Conservation (phyloP, 2,113 vertebrate species). For the Malaclemys terrapin region DNA sequence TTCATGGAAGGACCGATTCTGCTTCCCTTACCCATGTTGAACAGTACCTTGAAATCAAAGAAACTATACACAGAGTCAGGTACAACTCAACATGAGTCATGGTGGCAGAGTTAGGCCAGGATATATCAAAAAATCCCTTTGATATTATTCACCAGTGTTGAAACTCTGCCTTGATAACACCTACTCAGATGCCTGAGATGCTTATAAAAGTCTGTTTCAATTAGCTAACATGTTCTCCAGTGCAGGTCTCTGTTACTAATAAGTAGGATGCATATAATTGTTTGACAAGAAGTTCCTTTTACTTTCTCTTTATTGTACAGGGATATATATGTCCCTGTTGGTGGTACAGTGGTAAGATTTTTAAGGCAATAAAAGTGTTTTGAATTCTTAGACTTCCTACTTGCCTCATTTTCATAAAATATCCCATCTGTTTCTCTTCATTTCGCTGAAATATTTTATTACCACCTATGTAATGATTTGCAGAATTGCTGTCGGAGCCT, state of each 20-base stretch:
- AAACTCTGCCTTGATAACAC: conserved; percentile 81
- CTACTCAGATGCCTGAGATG: conserved; percentile 47
- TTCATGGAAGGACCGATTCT: background rate
- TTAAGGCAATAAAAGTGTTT: conserved; percentile 77
- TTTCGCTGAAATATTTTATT: conserved; percentile 26
- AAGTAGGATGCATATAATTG: conserved; percentile 83
- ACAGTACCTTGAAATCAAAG: background rate
- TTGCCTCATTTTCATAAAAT: conserved; percentile 52
- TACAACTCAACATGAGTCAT: too few species aligned
- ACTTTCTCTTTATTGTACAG: conserved; percentile 81
- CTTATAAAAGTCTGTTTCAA: conserved; percentile 78
- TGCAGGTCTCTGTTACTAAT: conserved; percentile 83
- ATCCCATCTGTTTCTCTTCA: conserved; percentile 44
- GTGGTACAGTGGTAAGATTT: conserved; percentile 77
- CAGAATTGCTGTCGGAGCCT: background rate
- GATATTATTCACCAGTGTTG: conserved; percentile 3
- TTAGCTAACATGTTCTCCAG: conserved; percentile 82
- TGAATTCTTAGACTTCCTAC: conserved; percentile 84
- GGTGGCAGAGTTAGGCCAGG: background rate
- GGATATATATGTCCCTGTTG: conserved; percentile 83
- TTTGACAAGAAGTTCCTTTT: conserved; percentile 76
- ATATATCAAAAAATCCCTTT: background rate
- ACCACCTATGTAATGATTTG: background rate
- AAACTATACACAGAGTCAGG: background rate
- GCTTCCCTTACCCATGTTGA: background rate